Conservation (phyloP, 2,888 invertebrate species). For the Perizoma affinitatum region DNA sequence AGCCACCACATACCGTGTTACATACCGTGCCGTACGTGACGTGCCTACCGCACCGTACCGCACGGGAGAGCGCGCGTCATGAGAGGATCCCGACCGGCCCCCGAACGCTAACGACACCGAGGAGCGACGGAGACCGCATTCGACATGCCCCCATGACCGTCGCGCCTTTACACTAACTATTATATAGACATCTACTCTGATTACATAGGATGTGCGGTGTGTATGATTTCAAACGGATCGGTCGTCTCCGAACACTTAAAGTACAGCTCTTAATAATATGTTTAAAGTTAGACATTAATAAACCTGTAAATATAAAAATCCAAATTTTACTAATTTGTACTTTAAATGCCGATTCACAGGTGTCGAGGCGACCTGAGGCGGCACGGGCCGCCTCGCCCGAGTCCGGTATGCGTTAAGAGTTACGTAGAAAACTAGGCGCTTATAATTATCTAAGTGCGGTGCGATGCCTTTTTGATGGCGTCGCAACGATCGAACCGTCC, state of each 20-base stretch:
- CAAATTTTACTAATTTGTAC: slow-evolving; percentile 84
- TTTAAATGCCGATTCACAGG: slow-evolving; percentile 83
- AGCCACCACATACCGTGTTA: slow-evolving; percentile 37
- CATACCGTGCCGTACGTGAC: background rate
- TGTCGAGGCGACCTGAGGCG: slow-evolving; percentile 76
- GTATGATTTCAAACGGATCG: slow-evolving; percentile 66
- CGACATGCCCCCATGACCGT: slow-evolving; percentile 33
- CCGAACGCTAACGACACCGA: too few relatives aligned
- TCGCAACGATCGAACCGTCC: slow-evolving; percentile 79
- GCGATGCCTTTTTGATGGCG: slow-evolving; percentile 83
- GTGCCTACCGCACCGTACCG: background rate
- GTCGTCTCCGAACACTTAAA: slow-evolving; percentile 83
- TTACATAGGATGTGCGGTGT: slow-evolving; percentile 53
- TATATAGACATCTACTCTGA: slow-evolving; percentile 43
- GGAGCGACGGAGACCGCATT: slow-evolving; percentile 40
- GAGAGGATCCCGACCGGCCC: background rate
- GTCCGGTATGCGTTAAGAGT: slow-evolving; percentile 62
- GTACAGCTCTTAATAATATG: slow-evolving; percentile 81
- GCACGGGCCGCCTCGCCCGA: slow-evolving; percentile 75
- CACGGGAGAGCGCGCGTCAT: slow-evolving; percentile 2
- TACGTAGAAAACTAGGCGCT: slow-evolving; percentile 70
- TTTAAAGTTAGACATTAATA: slow-evolving; percentile 80
- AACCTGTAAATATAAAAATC: slow-evolving; percentile 84
- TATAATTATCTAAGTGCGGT: slow-evolving; percentile 75
- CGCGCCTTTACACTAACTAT: slow-evolving; percentile 1